A percentile compares a stretch with the other conserved stretches of the same genome.
Evolutionary conservation across 2,888 invertebrate genomes (phyloP).

Genomic region (Drosophila nigricruria): DNA sequence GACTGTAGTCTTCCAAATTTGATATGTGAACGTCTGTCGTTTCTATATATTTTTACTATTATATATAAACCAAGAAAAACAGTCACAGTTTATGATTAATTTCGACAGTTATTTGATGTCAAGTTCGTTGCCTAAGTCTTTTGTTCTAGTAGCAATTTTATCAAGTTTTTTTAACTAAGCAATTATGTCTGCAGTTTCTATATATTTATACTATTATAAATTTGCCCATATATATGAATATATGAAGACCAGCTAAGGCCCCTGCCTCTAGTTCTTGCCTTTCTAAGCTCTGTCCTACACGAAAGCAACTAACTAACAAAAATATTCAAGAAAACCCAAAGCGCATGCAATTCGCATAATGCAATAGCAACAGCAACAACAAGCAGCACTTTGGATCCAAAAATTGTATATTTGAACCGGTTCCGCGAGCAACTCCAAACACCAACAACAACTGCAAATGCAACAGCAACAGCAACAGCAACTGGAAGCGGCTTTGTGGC

Average conservation of each 20-base stretch:
- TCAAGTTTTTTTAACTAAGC: not conserved
- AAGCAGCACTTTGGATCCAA: conserved; percentile 63
- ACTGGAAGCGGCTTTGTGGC: conserved; percentile 46
- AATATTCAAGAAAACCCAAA: conserved; percentile 48
- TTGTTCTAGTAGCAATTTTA: conserved; percentile 36
- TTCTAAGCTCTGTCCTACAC: conserved; percentile 37
- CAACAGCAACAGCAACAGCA: conserved; percentile 12
- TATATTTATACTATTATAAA: not conserved
- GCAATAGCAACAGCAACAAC: conserved; percentile 36
- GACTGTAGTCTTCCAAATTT: no score
- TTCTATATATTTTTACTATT: no score
- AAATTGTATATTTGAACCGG: conserved; percentile 73
- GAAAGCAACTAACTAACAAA: conserved; percentile 42
- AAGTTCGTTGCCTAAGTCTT: conserved; percentile 78
- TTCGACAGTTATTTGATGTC: conserved; percentile 16
- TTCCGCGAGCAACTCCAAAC: conserved; percentile 46
- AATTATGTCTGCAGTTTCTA: not conserved
- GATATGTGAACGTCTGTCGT: no score
- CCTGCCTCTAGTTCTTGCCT: conserved; percentile 12
- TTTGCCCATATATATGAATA: not conserved
- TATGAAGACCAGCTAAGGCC: not conserved
- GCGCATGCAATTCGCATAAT: conserved; percentile 67
- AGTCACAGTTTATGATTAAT: not conserved
- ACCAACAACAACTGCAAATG: conserved; percentile 14
- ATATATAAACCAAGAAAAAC: no score